Conservation (phyloP, 2,888 invertebrate genomes). For the Rotaria magnacalcarata region DNA sequence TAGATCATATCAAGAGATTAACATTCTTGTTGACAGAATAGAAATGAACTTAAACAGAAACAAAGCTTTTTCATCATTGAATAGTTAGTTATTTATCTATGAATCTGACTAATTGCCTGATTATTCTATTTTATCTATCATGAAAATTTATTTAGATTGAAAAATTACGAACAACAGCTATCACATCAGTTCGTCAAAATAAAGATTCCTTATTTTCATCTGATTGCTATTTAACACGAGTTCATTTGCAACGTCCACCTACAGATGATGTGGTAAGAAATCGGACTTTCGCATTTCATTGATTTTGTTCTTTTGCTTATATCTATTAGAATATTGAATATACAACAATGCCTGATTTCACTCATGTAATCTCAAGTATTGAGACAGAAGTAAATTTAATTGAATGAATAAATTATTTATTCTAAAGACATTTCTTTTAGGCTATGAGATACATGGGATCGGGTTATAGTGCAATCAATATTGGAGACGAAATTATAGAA, state of each 20-base stretch:
- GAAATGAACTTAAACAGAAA: too few species aligned
- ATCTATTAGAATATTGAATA: conserved; percentile 20
- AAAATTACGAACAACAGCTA: background rate
- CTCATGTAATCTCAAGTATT: conserved; percentile 30
- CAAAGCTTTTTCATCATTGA: too few species aligned
- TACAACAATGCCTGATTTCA: conserved; percentile 22
- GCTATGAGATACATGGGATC: background rate
- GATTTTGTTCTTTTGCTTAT: background rate
- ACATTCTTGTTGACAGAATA: too few species aligned
- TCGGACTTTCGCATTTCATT: too few species aligned
- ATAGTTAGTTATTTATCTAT: too few species aligned
- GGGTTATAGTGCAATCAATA: conserved; percentile 28
- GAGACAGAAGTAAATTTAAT: background rate
- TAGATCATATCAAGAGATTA: too few species aligned
- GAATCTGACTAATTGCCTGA: too few species aligned
- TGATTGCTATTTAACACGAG: conserved; percentile 32
- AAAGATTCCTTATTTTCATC: conserved; percentile 34
- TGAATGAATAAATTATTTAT: background rate
- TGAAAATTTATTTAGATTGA: background rate
- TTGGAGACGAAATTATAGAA: conserved; percentile 89
- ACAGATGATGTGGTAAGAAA: conserved; percentile 30
- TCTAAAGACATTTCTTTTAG: background rate
- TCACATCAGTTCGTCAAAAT: background rate
- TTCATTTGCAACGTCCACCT: background rate
- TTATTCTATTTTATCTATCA: too few species aligned